Conservation (phyloP, 2,888 invertebrate species). For the Iphiclides podalirius region DNA sequence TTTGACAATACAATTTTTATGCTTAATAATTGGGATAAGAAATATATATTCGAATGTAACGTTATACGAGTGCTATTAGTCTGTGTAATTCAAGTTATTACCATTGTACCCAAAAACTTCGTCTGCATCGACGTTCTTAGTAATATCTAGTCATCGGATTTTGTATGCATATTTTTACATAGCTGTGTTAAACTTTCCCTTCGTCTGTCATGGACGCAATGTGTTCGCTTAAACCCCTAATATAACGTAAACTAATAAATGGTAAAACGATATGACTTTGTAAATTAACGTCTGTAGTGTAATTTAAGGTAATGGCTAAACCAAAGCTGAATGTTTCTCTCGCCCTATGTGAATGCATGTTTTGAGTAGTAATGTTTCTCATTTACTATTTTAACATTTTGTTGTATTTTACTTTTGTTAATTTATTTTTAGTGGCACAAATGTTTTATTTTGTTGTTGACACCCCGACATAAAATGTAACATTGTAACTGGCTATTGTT, state of each 20-base stretch:
- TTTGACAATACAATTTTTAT: conserved; percentile 73
- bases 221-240: conserved; percentile 28
- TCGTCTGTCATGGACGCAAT: conserved; percentile 27
- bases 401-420: conserved; percentile 75
- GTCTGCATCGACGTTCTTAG: conserved; percentile 7
- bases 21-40: conserved; percentile 54
- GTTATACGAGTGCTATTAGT: conserved; percentile 28
- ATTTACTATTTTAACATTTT: conserved; percentile 53
- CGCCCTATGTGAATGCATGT: conserved; percentile 69
- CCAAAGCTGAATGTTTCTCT: conserved; percentile 47
- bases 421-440: conserved; percentile 77
- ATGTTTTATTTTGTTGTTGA: conserved; percentile 76
- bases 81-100: conserved; percentile 15
- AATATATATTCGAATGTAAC: conserved; percentile 29
- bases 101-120: conserved; percentile 10
- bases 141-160: conserved; percentile 63
- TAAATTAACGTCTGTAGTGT: conserved; percentile 17
- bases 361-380: conserved; percentile 44
- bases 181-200: conserved; percentile 29
- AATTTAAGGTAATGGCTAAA: conserved; percentile 30
- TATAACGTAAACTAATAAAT: conserved; percentile 3
- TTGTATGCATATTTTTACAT: conserved; percentile 45
- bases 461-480: conserved; percentile 70
- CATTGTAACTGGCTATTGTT: conserved; percentile 70
- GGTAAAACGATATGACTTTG: conserved; percentile 6